Evolutionary conservation across 2,113 vertebrate genomes (phyloP).

Genomic region (Cavia porcellus): DNA sequence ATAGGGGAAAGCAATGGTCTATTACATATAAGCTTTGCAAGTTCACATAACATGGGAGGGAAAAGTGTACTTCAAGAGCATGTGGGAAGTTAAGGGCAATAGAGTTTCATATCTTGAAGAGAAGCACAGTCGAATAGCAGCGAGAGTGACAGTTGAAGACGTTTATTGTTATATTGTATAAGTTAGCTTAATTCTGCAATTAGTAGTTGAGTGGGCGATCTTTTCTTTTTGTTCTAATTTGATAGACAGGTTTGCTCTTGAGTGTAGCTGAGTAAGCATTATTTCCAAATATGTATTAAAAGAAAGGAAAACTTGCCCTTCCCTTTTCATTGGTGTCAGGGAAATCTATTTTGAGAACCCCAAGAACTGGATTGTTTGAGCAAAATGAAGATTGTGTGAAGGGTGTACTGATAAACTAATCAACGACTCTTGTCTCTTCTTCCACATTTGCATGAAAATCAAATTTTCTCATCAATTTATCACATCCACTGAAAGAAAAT

Average conservation of each 20-base stretch:
- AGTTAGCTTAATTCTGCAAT: constrained; percentile 72
- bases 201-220: constrained; percentile 61
- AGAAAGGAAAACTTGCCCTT: constrained; percentile 14
- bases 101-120: background rate
- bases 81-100: background rate
- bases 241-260: constrained; percentile 68
- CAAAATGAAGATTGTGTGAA: background rate
- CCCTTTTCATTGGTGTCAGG: background rate
- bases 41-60: background rate
- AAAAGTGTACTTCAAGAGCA: background rate
- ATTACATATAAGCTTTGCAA: constrained; percentile 8
- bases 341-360: background rate
- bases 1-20: background rate
- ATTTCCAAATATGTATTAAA: constrained; percentile 54
- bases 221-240: constrained; percentile 35
- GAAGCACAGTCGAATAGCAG: background rate
- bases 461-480: background rate
- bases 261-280: constrained; percentile 57
- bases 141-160: constrained; percentile 37
- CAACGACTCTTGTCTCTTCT: background rate
- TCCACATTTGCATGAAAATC: background rate
- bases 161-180: constrained; percentile 31
- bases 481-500: background rate
- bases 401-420: background rate
- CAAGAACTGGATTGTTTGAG: background rate